These are phyloP conservation scores for Montipora capitata DNA, from an alignment of 92 coral and sea anemone species.

Conservation along the genomic window DNA sequence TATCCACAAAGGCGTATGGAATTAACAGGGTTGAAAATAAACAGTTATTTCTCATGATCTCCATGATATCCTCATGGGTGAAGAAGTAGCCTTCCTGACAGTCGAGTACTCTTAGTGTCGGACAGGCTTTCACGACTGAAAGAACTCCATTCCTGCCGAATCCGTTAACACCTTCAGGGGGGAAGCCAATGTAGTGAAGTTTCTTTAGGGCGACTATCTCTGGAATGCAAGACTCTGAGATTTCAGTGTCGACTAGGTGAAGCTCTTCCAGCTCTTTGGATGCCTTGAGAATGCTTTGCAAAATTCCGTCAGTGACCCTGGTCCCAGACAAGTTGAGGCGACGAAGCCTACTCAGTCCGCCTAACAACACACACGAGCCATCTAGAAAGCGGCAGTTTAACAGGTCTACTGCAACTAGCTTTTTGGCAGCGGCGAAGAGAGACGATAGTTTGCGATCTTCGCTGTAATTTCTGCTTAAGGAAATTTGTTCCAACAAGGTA, in stretches of 20 bases:
- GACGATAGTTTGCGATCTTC: constrained; percentile 4
- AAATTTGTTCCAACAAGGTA: not conserved
- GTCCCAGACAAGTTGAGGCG: constrained; percentile 14
- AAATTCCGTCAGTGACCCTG: constrained; percentile 18
- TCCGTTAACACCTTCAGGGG: constrained; percentile 29
- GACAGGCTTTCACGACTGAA: not conserved
- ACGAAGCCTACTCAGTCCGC: constrained; percentile 1
- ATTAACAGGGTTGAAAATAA: not conserved
- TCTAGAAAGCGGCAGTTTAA: not conserved
- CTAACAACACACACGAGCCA: constrained; percentile 13
- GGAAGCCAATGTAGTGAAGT: constrained; percentile 2
- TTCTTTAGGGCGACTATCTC: constrained; percentile 10
- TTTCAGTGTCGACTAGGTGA: not conserved
- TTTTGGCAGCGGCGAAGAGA: constrained; percentile 19
- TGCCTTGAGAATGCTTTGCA: not conserved
- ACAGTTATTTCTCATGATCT: constrained; percentile 6
- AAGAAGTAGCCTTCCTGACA: constrained; percentile 35
- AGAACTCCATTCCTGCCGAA: constrained; percentile 21
- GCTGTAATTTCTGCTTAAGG: not conserved
- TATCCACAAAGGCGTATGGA: constrained; percentile 23
- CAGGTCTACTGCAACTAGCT: constrained; percentile 5
- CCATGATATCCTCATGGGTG: not conserved
- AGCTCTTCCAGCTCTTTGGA: constrained; percentile 16
- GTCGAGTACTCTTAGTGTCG: constrained; percentile 20
- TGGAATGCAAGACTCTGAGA: constrained; percentile 5